phyloP scores from a whole-genome alignment of 2,888 invertebrate species.

The Neocrepidodera transversa region DNA sequence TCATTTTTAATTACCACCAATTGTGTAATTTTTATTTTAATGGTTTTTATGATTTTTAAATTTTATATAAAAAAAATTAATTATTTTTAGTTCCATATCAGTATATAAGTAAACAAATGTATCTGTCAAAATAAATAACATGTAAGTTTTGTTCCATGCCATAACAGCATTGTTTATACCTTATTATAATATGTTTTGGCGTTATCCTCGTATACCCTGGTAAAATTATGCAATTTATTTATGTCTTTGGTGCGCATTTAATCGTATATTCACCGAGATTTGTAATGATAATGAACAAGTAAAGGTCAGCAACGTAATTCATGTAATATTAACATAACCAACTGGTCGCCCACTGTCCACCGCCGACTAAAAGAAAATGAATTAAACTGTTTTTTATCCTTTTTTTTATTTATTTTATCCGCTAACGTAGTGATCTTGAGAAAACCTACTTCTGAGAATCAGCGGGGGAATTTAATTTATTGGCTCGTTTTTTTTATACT shows the following conservation, averaged over 20 bases:
- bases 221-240: neutral
- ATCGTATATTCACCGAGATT: neutral
- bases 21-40: too few species aligned
- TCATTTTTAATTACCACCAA: too few species aligned
- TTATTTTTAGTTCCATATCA: too few species aligned
- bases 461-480: constrained; percentile 23
- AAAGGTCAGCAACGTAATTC: constrained; percentile 22
- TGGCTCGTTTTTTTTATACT: constrained; percentile 15
- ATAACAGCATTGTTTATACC: too few species aligned
- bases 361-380: constrained; percentile 13
- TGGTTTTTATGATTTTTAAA: too few species aligned
- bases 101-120: too few species aligned
- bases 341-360: constrained; percentile 15
- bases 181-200: too few species aligned
- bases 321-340: constrained; percentile 23
- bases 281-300: constrained; percentile 21
- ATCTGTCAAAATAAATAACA: too few species aligned
- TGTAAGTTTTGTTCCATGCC: too few species aligned
- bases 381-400: constrained; percentile 18
- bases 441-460: constrained; percentile 20
- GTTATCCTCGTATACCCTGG: too few species aligned
- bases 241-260: neutral
- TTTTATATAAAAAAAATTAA: too few species aligned
- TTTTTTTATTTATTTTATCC: constrained; percentile 1
- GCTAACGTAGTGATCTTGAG: constrained; percentile 21